Base-by-base conservation (phyloP, 92 coral and sea anemone genomes). In the Umimayanthus chanpuru region DNA sequence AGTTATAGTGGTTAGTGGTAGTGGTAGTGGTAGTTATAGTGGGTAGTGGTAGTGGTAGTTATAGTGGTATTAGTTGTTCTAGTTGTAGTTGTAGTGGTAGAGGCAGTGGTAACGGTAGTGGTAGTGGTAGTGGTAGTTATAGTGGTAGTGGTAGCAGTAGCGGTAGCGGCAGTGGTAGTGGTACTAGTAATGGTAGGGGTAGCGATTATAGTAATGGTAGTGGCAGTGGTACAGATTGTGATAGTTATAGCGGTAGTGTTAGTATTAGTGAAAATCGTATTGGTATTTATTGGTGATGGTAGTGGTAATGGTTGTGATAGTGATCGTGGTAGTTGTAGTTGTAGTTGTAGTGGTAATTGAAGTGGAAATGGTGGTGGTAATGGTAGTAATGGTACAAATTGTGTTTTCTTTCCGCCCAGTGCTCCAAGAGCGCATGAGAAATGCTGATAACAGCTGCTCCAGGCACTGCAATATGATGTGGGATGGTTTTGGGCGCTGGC, bases 401-500 rank as follows among this genome's bases (percentile, higher is more conserved):
- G 0, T 47, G 47, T 21, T 58, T 5, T n/a, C 15, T 76, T 64
- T 21, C 10, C n/a, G 23, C 10, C 36, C 29, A 96, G 98, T 85
- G 47, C 90, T 85, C 9, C 93, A 90, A 58, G 88, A 91, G 66
- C 67, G 91, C 67, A 96, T 94, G 96, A 91, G 95, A 20, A 88
- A 89, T 32, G 96, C 98, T 11, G 95, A 94, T 41, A 92, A 92
- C 71, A 90, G 89, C 16, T 96, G 98, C 78, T 83, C 85, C 6
- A 21, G 91, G 12, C 87, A 74, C 68, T 96, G 98, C 85, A 88
- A 89, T 77, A 49, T 93, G 44, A 85, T 96, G 92, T 94, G 98
- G 98, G 98, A 96, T 38, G 98, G 98, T 21, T 96, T 88, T 47
- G 98, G 98, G 15, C 94, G 97, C 67, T 96, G 98, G 98, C 77